Percentiles rank a stretch among this genome's conserved stretches.
Conservation (phyloP, 2,888 invertebrate species). For the Pecten maximus region DNA sequence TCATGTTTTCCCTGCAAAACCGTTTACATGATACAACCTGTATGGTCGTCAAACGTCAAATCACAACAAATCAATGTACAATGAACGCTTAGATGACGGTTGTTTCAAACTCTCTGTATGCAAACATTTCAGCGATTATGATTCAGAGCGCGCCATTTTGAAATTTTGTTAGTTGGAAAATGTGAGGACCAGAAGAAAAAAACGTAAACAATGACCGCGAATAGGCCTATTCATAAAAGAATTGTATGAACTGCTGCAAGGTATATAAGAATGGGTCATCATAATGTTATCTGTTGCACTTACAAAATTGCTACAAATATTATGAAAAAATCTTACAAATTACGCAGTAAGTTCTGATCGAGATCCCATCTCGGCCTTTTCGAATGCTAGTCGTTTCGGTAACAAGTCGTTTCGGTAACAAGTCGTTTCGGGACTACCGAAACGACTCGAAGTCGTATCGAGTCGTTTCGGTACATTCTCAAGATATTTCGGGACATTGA, state of each 20-base stretch:
- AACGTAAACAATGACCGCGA: neutral
- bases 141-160: conserved; percentile 4
- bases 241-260: neutral
- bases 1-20: neutral
- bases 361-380: too few species aligned
- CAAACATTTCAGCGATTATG: neutral
- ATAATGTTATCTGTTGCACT: too few species aligned
- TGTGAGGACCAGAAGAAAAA: neutral
- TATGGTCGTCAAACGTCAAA: conserved; percentile 27
- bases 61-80: neutral
- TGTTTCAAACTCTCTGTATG: neutral
- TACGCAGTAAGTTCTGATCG: too few species aligned
- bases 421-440: too few species aligned
- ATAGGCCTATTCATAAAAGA: neutral
- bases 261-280: neutral
- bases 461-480: too few species aligned
- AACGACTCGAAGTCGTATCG: too few species aligned
- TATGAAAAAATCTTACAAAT: too few species aligned
- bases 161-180: neutral
- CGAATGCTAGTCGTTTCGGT: too few species aligned
- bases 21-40: neutral
- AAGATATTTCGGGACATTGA: too few species aligned
- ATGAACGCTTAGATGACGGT: neutral
- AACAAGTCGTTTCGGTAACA: too few species aligned
- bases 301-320: too few species aligned